These are phyloP conservation scores for Elegia similella DNA, from an alignment of 2,888 invertebrate species.

Conservation along the genomic window DNA sequence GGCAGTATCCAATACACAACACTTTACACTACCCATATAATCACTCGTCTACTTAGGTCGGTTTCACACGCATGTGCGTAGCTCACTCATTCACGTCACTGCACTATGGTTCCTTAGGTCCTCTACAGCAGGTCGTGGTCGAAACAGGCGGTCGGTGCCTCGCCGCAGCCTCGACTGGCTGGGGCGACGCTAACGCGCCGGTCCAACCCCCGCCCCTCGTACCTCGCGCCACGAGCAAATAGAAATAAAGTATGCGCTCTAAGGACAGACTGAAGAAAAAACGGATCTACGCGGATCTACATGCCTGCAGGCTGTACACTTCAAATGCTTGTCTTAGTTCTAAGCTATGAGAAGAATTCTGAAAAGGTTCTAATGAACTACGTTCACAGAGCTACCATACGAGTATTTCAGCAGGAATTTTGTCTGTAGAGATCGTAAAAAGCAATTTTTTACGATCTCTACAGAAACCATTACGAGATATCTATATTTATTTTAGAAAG, in stretches of 20 bases:
- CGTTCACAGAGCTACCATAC: not conserved
- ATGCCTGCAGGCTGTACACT: conserved; percentile 46
- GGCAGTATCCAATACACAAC: conserved; percentile 50
- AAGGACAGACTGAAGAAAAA: conserved; percentile 71
- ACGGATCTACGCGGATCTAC: conserved; percentile 54
- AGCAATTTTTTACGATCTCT: too few species aligned
- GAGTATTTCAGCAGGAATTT: too few species aligned
- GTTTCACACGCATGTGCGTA: conserved; percentile 48
- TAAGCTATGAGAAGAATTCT: not conserved
- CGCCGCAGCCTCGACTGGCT: conserved; percentile 76
- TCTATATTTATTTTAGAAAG: too few species aligned
- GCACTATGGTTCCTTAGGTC: conserved; percentile 59
- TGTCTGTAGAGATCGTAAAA: too few species aligned
- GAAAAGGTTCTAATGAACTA: not conserved
- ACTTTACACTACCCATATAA: conserved; percentile 53
- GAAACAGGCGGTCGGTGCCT: conserved; percentile 52
- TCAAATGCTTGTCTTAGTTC: conserved; percentile 24
- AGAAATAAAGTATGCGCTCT: conserved; percentile 79
- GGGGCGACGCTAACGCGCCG: conserved; percentile 77
- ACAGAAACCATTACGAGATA: too few species aligned
- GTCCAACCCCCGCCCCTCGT: conserved; percentile 58
- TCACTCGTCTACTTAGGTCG: conserved; percentile 39
- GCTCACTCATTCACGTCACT: conserved; percentile 64
- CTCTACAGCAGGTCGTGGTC: conserved; percentile 35
- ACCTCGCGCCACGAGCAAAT: conserved; percentile 76